Evolutionary conservation across 2,113 vertebrate species (phyloP).

Genomic region (Oriolus oriolus): DNA sequence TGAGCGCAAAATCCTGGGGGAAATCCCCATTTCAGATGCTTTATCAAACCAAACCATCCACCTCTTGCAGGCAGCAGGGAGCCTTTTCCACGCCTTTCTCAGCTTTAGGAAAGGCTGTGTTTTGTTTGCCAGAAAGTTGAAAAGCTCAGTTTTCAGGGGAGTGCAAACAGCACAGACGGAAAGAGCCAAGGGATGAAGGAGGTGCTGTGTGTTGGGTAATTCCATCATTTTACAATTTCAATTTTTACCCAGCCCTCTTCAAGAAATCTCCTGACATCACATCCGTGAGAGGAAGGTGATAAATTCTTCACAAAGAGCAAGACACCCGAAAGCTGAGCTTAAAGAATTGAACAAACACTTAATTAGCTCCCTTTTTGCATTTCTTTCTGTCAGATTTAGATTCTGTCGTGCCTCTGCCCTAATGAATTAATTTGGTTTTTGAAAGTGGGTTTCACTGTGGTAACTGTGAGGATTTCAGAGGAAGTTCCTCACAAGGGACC

Average conservation of each 20-base stretch:
- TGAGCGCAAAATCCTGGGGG: neutral
- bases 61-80: neutral
- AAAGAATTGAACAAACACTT: accelerated
- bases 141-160: neutral
- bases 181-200: neutral
- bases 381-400: neutral
- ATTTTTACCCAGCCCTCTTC: neutral
- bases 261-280: neutral
- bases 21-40: neutral
- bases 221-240: neutral
- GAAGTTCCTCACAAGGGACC: neutral
- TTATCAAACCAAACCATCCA: neutral
- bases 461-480: neutral
- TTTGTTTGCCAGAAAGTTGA: neutral
- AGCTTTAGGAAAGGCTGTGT: neutral
- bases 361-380: neutral
- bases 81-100: neutral
- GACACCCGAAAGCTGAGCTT: neutral
- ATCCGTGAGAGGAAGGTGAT: neutral
- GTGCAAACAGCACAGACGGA: neutral
- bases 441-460: neutral
- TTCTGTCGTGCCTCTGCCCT: too few species aligned
- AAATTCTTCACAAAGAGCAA: neutral
- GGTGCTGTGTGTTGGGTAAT: neutral
- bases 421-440: neutral